A percentile compares a stretch with the other conserved stretches of the same genome.
Evolutionary conservation across 2,113 vertebrate species (phyloP).

Genomic region (Cathartes aura): DNA sequence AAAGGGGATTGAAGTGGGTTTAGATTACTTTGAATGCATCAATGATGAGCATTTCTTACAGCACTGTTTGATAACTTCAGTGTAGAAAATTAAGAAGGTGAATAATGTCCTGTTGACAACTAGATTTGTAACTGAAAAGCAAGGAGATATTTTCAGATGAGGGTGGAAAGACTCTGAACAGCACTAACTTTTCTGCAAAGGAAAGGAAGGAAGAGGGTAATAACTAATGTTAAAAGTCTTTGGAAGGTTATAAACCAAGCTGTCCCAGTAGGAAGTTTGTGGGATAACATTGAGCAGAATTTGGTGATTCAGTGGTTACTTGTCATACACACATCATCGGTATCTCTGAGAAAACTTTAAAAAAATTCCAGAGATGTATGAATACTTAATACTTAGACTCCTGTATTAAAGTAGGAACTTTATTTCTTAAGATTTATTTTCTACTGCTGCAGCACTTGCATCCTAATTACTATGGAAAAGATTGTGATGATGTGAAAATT

Average conservation of each 20-base stretch:
- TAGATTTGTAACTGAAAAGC: not conserved
- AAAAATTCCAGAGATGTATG: not conserved
- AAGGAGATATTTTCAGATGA: not conserved
- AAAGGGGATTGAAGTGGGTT: not conserved
- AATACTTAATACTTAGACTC: not conserved
- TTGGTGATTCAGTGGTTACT: not conserved
- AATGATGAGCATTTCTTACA: not conserved
- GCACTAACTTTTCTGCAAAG: not conserved
- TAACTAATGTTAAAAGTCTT: not conserved
- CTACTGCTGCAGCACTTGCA: not conserved
- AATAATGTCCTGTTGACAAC: not conserved
- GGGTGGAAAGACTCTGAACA: not conserved
- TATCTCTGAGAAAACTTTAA: not conserved
- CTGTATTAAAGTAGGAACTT: not conserved
- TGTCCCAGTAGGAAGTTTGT: not conserved
- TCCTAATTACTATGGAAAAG: not conserved
- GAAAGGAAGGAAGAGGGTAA: not conserved
- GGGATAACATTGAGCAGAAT: not conserved
- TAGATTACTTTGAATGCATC: not conserved
- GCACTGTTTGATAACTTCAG: not conserved
- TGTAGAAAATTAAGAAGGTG: not conserved
- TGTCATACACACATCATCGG: not conserved
- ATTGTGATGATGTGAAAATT: not conserved
- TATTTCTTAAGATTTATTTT: not conserved
- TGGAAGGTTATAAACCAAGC: not conserved